A percentile compares a stretch with the other conserved stretches of the same genome.
Evolutionary conservation across 2,888 invertebrate genomes (phyloP).

Genomic region (Thecocarcelia acutangulata): DNA sequence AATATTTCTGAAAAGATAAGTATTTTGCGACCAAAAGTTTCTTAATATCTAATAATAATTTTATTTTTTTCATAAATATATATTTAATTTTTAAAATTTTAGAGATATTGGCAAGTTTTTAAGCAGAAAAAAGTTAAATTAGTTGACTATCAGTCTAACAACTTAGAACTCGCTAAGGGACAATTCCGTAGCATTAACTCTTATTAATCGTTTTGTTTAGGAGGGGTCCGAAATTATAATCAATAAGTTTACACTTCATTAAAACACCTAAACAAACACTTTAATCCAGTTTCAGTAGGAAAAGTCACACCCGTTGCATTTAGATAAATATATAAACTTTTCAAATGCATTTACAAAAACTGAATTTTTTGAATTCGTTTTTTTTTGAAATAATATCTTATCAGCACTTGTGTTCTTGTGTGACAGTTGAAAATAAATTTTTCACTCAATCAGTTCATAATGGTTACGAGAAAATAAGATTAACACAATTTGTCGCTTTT

Average conservation of each 20-base stretch:
- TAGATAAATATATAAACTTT: conserved; percentile 3
- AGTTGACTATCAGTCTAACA: too few relatives aligned
- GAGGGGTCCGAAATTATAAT: not conserved
- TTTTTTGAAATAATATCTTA: conserved; percentile 29
- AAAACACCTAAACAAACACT: conserved; percentile 57
- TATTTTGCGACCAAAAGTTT: too few relatives aligned
- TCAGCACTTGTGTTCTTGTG: conserved; percentile 7
- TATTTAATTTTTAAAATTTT: too few relatives aligned
- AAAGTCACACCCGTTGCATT: conserved; percentile 43
- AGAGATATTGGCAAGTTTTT: too few relatives aligned
- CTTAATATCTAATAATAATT: too few relatives aligned
- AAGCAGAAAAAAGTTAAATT: too few relatives aligned
- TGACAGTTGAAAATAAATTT: conserved; percentile 51
- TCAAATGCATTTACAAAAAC: not conserved
- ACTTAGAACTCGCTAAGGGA: too few relatives aligned
- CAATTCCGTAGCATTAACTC: too few relatives aligned
- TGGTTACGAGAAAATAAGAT: conserved; percentile 39
- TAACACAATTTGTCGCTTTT: conserved; percentile 62
- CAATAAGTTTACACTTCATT: conserved; percentile 45
- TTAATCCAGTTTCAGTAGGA: conserved; percentile 39
- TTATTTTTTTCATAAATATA: too few relatives aligned
- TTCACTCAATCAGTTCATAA: conserved; percentile 57
- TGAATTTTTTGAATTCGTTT: conserved; percentile 1
- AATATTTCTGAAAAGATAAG: too few relatives aligned
- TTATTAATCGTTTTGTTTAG: too few relatives aligned